A percentile compares a stretch with the other conserved stretches of the same genome.
Conservation (phyloP, 2,888 invertebrate genomes). For the Monochamus alternatus region DNA sequence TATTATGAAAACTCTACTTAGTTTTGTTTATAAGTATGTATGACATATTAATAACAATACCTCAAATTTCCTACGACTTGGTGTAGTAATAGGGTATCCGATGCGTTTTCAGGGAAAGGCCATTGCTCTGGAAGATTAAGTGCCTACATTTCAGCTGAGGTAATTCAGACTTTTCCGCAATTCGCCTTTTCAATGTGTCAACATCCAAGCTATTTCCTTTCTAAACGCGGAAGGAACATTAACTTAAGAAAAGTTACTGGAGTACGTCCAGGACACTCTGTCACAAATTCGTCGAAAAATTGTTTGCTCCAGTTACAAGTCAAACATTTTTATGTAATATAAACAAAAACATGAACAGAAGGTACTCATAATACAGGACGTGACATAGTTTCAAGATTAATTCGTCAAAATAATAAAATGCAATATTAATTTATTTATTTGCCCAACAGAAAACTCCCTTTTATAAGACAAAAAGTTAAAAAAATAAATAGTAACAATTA, state of each 20-base stretch:
- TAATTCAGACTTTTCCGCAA: constrained; percentile 8
- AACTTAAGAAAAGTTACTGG: background rate
- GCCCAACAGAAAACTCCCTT: no score
- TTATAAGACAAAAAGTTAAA: no score
- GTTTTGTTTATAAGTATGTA: background rate
- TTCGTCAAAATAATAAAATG: no score
- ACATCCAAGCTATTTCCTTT: constrained; percentile 3
- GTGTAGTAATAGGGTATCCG: background rate
- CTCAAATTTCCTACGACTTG: background rate
- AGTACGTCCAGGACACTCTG: background rate
- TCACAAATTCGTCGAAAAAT: background rate
- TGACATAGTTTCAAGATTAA: no score
- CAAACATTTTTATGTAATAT: no score
- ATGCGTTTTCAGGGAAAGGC: background rate
- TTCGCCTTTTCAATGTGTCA: constrained; percentile 4
- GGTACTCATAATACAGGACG: no score
- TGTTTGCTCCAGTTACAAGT: no score
- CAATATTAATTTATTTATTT: no score
- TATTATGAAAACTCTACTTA: no score
- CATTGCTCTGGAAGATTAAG: constrained; percentile 12
- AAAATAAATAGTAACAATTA: no score
- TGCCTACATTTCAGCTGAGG: background rate
- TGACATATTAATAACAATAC: background rate
- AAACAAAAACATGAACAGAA: no score
- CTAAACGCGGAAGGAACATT: background rate